Evolutionary conservation across 92 coral and sea anemone genomes (phyloP).

Genomic region (Siderastrea radians): DNA sequence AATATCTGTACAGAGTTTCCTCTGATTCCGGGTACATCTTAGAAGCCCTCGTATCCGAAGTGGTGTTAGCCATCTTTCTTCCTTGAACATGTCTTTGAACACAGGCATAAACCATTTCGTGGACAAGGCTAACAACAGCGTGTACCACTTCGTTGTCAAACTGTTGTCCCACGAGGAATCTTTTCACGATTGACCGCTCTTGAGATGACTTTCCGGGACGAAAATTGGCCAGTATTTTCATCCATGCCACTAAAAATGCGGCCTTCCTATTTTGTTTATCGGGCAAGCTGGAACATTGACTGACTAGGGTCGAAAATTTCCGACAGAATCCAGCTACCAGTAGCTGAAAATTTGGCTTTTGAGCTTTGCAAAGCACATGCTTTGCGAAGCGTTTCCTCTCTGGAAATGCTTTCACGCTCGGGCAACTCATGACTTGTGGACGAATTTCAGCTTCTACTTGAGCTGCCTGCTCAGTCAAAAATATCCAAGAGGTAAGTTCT

Average conservation of each 20-base stretch:
- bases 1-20: slow-evolving; percentile 35
- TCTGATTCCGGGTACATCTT: not conserved
- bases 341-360: too few species aligned
- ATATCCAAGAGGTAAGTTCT: too few species aligned
- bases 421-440: too few species aligned
- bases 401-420: too few species aligned
- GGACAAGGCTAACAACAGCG: slow-evolving; percentile 37
- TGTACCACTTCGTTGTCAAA: slow-evolving; percentile 26
- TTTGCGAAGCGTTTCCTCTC: too few species aligned
- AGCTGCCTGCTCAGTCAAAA: too few species aligned
- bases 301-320: too few species aligned
- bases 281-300: too few species aligned
- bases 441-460: too few species aligned
- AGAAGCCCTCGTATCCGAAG: not conserved
- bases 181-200: slow-evolving; percentile 30
- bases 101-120: slow-evolving; percentile 24
- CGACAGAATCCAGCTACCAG: too few species aligned
- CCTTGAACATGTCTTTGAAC: slow-evolving; percentile 4
- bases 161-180: slow-evolving; percentile 14
- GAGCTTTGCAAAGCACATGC: too few species aligned
- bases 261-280: slow-evolving; percentile 24
- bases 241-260: slow-evolving; percentile 45
- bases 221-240: not conserved
- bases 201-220: slow-evolving; percentile 39
- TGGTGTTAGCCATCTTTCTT: not conserved